These are phyloP conservation scores for Phyllostomus discolor DNA, from an alignment of 2,113 vertebrate species.

Conservation along the genomic window DNA sequence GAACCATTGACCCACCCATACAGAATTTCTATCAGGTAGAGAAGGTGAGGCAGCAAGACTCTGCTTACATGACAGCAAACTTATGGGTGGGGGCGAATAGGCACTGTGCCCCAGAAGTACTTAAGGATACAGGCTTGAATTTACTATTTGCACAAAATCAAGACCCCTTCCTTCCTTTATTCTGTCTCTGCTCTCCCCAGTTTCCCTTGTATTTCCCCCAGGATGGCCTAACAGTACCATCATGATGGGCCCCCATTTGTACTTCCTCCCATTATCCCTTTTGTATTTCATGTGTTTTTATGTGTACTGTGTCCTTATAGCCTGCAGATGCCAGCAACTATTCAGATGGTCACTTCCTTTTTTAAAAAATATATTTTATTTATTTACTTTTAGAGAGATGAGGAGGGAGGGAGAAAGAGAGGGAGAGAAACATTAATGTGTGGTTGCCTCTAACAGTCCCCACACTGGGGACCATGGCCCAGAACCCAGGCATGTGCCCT, in stretches of 20 bases:
- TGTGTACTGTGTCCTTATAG: not conserved
- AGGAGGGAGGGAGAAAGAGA: no score
- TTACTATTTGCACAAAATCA: not conserved
- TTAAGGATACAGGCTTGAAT: not conserved
- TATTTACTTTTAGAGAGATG: no score
- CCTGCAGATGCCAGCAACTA: not conserved
- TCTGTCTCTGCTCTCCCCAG: not conserved
- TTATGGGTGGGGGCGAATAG: no score
- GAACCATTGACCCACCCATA: no score
- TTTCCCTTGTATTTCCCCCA: not conserved
- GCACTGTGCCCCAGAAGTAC: not conserved
- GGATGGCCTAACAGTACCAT: not conserved
- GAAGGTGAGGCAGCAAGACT: not conserved
- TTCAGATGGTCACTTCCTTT: not conserved
- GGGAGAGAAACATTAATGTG: no score
- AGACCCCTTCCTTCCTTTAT: not conserved
- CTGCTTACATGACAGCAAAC: not conserved
- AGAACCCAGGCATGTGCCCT: no score
- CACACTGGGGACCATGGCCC: no score
- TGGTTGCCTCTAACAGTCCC: no score
- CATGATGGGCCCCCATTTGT: not conserved
- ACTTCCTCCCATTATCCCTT: not conserved
- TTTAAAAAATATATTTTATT: no score
- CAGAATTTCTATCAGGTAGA: no score
- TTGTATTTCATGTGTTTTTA: not conserved